Conservation (phyloP, 2,113 vertebrate genomes). For the Forbesichthys papilliferus region DNA sequence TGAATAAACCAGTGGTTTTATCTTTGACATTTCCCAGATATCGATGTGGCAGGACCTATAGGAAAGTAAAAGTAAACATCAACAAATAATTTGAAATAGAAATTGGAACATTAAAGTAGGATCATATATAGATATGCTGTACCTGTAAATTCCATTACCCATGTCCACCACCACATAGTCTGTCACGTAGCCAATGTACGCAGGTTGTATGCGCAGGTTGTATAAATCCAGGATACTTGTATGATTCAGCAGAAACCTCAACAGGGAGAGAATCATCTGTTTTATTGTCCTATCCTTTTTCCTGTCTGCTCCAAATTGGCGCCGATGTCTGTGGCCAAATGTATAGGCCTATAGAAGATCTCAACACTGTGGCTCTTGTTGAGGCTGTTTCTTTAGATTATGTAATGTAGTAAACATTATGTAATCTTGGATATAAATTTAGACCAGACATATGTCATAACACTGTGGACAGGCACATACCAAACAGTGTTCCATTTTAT, state of each 20-base stretch:
- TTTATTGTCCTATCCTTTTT: too few species aligned
- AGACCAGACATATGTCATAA: conserved; percentile 50
- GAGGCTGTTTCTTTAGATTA: conserved; percentile 38
- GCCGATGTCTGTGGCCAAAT: too few species aligned
- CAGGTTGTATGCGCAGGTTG: too few species aligned
- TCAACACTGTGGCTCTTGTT: conserved; percentile 4
- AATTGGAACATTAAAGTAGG: background rate
- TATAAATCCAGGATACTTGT: background rate
- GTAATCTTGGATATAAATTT: conserved; percentile 49
- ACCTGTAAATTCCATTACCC: conserved; percentile 76
- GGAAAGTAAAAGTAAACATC: background rate
- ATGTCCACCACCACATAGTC: conserved; percentile 31
- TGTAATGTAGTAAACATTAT: conserved; percentile 60
- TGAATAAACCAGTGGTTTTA: conserved; percentile 44
- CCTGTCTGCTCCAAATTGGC: too few species aligned
- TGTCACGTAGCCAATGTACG: background rate
- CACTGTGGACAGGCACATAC: conserved; percentile 48
- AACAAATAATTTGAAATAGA: background rate
- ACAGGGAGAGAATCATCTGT: too few species aligned
- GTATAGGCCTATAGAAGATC: conserved; percentile 25
- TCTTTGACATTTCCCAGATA: conserved; percentile 89
- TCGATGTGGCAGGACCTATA: conserved; percentile 86
- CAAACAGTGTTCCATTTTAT: conserved; percentile 20
- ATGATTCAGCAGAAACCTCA: background rate
- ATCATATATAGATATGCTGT: background rate